Base-by-base conservation (phyloP, 2,888 invertebrate genomes). In the Lacanobia oleracea region DNA sequence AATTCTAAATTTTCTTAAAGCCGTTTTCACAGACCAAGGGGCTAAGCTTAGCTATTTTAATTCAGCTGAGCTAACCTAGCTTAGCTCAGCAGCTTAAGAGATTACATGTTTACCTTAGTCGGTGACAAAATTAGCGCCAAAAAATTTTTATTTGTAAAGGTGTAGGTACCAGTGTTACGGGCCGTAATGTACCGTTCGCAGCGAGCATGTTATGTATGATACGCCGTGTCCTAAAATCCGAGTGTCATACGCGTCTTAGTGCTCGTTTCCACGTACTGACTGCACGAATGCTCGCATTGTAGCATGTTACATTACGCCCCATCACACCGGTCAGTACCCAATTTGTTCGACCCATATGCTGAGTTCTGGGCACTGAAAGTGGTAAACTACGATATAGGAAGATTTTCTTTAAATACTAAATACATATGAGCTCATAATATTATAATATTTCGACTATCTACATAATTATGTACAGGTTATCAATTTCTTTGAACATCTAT, bases 391-490 rank as follows among this genome's bases (percentile, higher is more conserved):
- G n/a, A 50, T 14, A 48, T 56, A 43, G n/a, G 40, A 79, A 80
- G 66, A 79, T 61, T 48, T 48, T 50, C 27, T 50, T 51, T 43
- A 56, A 27, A 37, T 62, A 63, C 16, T 66, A 54, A 45, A 63
- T 51, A 56, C n/a, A 66, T 54, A 57, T 57, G 66, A 81, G 65
- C 69, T 67, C 60, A 67, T 23, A 33, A 67, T 50, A 45, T 64
- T 43, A 54, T 37, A 61, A 65, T 37, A 68, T 65, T 77, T 81
- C 53, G 54, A 81, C 79, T 79, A 77, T 81, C 60, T 81, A 82
- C 78, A 79, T 57, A 77, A 67, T 72, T 80, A 77, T 85, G 48
- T 82, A 82, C 72, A 84, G 27, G 50, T 64, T 54, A 61, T 50
- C 10, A 64, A 43, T 64, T 76, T 67, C 16, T 63, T 81, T 65